phyloP scores from a whole-genome alignment of 2,888 invertebrate genomes.

The Mellilla xanthometata region DNA sequence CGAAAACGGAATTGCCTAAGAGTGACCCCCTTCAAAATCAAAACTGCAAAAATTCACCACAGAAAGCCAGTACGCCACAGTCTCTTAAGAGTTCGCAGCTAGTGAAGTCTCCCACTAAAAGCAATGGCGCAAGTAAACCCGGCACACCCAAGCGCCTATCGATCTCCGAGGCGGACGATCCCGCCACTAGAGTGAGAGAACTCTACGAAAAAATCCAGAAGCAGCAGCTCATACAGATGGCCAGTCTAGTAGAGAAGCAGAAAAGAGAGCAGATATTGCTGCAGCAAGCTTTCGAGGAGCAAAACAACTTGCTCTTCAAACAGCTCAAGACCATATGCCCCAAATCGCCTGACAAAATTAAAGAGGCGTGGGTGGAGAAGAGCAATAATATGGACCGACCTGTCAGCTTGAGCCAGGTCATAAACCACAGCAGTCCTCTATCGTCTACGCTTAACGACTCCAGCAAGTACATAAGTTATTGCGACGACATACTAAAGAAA shows the following conservation, averaged over 20 bases:
- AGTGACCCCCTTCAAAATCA: constrained; percentile 3
- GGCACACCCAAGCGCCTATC: constrained; percentile 23
- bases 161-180: constrained; percentile 55
- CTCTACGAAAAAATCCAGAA: constrained; percentile 81
- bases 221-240: constrained; percentile 85
- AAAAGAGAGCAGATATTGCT: constrained; percentile 84
- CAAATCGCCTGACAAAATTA: constrained; percentile 57
- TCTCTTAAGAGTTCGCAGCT: background rate
- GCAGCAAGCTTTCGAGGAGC: constrained; percentile 85
- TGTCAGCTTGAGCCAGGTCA: constrained; percentile 70
- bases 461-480: constrained; percentile 58
- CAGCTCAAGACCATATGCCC: constrained; percentile 72
- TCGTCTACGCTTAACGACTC: constrained; percentile 58
- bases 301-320: constrained; percentile 83
- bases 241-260: constrained; percentile 84
- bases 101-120: background rate
- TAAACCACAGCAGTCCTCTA: constrained; percentile 55
- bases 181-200: constrained; percentile 62
- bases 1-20: background rate
- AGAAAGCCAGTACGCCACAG: constrained; percentile 8
- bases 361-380: constrained; percentile 66
- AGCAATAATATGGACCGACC: constrained; percentile 47
- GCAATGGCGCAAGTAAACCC: constrained; percentile 2
- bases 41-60: constrained; percentile 28
- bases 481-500: constrained; percentile 60